Conservation (phyloP, 1,140 invertebrate genomes). For the Neodiprion fabricii region DNA sequence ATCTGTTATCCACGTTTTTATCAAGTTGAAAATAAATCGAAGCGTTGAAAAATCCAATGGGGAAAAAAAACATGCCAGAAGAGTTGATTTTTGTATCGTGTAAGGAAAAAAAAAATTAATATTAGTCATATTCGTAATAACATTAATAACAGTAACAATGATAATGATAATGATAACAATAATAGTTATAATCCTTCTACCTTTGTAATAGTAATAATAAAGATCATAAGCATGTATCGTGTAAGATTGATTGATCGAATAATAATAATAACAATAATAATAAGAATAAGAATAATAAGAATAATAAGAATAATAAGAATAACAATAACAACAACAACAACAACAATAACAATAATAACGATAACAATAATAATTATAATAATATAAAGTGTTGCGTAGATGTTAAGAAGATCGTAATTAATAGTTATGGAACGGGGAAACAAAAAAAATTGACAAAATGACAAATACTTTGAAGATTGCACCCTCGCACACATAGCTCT, state of each 20-base stretch:
- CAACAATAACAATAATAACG: conserved; percentile 5
- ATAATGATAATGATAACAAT: background rate
- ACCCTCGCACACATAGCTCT: background rate
- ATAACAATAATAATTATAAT: background rate
- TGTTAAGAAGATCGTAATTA: conserved; percentile 13
- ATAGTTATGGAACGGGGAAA: background rate
- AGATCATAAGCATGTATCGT: background rate
- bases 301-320: conserved; percentile 2
- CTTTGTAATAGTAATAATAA: background rate
- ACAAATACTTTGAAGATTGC: background rate
- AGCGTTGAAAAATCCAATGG: conserved; percentile 16
- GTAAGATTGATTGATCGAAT: conserved; percentile 16
- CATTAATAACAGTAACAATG: background rate
- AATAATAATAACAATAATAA: conserved; percentile 9
- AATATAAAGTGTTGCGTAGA: conserved; percentile 17
- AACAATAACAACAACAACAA: background rate
- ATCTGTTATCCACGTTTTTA: conserved; percentile 34
- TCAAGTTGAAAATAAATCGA: conserved; percentile 24
- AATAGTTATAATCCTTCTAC: too few species aligned
- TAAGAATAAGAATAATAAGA: background rate
- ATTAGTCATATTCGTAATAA: background rate
- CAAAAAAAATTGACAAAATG: background rate
- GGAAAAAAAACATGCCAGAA: conserved; percentile 23
- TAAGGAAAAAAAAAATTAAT: conserved; percentile 22
- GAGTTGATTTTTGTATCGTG: conserved; percentile 39